A percentile compares a stretch with the other conserved stretches of the same genome.
Evolutionary conservation across 2,888 invertebrate genomes (phyloP).

Genomic region (Ophion obscuratus): DNA sequence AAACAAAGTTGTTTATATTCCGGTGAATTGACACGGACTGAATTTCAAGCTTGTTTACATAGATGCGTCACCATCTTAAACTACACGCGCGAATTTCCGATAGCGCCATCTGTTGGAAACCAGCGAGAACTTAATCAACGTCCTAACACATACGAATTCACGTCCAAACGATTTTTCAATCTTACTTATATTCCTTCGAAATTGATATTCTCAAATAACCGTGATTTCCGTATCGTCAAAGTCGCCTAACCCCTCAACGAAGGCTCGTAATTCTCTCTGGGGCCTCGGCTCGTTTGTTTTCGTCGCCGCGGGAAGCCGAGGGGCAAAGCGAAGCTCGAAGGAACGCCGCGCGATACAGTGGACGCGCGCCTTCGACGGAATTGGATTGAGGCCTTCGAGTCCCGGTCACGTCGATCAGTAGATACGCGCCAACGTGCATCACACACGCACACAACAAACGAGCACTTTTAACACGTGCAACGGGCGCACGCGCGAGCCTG

Average conservation of each 20-base stretch:
- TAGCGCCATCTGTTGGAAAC: too few relatives aligned
- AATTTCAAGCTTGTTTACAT: too few relatives aligned
- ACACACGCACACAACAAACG: neutral
- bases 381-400: slow-evolving; percentile 63
- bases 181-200: too few relatives aligned
- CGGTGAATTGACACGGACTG: too few relatives aligned
- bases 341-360: neutral
- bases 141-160: too few relatives aligned
- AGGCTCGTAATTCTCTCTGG: neutral
- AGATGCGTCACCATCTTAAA: too few relatives aligned
- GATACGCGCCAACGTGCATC: neutral
- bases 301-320: neutral
- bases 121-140: too few relatives aligned
- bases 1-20: too few relatives aligned
- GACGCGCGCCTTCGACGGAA: slow-evolving; percentile 54
- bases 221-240: neutral
- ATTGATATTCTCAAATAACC: too few relatives aligned
- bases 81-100: too few relatives aligned
- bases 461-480: neutral
- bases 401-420: slow-evolving; percentile 48
- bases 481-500: neutral
- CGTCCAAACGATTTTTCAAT: too few relatives aligned
- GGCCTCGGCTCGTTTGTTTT: neutral
- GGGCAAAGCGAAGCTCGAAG: slow-evolving; percentile 6
- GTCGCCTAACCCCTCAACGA: neutral